Base-by-base conservation (phyloP, 2,113 vertebrate genomes). In the Sminthopsis crassicaudata region DNA sequence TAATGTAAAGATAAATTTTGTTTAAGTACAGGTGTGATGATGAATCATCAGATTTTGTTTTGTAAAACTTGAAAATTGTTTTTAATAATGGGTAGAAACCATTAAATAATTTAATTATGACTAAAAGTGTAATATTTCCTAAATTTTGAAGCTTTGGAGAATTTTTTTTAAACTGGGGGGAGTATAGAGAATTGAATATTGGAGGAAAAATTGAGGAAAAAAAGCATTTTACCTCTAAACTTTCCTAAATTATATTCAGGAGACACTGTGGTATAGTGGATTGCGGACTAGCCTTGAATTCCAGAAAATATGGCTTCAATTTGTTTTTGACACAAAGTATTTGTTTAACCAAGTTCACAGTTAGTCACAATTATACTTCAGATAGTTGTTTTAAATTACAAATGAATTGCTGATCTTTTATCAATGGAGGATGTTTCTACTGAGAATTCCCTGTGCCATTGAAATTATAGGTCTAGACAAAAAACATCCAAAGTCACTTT, bases 91-190 rank as follows among this genome's bases (percentile, higher is more conserved):
- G 89, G 8, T 55, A 46, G n/a, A 30, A 55, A 48, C 55, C 89
- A 12, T 53, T 76, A 90, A 90, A 90, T 96, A 93, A 88, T 97
- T 23, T 96, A 93, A 8, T 94, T 95, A 46, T 9, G 42, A 9
- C 90, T 93, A 76, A 27, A 94, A 23, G 42, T 67, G 14, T 96
- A 54, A 67, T 92, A 76, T 89, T 91, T 89, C 26, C 60, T 25
- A 25, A 14, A 11, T 46, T 90, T 94, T 91, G 57, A 50, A 91
- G 26, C 46, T 9, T 50, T 54, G 57, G 24, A 84, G 93, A 96
- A 93, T 90, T 42, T 84, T 84, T 60, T 60, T 84, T 42, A 23
- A 76, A 42, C 8, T 16, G 19, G 19, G 30, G 30, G 14, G n/a
- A 8, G 27, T 9, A n/a, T 48, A 48, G 48, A 84, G n/a, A 84